These are phyloP conservation scores for Ctenopoma multispine DNA, from an alignment of 2,797 vertebrate genomes.

Conservation along the genomic window DNA sequence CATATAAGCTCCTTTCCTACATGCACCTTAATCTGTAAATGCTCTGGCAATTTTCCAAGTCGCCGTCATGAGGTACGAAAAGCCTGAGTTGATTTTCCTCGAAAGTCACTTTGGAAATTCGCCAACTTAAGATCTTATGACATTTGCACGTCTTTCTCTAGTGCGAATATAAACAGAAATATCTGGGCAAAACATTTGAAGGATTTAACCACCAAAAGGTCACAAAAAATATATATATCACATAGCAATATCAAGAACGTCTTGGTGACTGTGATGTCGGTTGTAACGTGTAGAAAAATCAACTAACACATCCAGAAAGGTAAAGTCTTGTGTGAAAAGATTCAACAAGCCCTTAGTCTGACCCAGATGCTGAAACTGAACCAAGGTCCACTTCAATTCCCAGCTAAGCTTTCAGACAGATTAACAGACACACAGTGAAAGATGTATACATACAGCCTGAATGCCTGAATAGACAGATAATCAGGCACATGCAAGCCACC, in stretches of 20 bases:
- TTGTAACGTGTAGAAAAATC: slow-evolving; percentile 11
- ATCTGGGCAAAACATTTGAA: background rate
- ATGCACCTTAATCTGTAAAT: slow-evolving; percentile 59
- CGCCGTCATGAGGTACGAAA: slow-evolving; percentile 29
- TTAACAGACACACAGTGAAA: slow-evolving; percentile 3
- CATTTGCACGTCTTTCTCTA: slow-evolving; percentile 16
- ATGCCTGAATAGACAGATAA: slow-evolving; percentile 13
- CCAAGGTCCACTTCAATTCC: background rate
- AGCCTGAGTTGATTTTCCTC: slow-evolving; percentile 7
- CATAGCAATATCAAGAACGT: background rate
- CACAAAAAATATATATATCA: background rate
- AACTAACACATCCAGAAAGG: slow-evolving; percentile 31
- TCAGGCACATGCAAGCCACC: slow-evolving; percentile 9
- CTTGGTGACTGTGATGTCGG: slow-evolving; percentile 14
- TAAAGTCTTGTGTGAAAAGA: slow-evolving; percentile 24
- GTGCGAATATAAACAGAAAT: slow-evolving; percentile 6
- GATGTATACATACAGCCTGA: slow-evolving; percentile 6
- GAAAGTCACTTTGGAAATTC: slow-evolving; percentile 45
- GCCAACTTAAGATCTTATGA: slow-evolving; percentile 26
- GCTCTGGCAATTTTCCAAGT: slow-evolving; percentile 46
- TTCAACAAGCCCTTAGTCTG: slow-evolving; percentile 2
- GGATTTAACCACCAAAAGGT: background rate
- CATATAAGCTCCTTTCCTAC: slow-evolving; percentile 35
- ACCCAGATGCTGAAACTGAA: slow-evolving; percentile 15
- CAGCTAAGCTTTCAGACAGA: slow-evolving; percentile 4